Evolutionary conservation across 2,888 invertebrate species (phyloP), one percentile per base, ranked within the genome.

Genomic region (Piscicola geometra): DNA sequence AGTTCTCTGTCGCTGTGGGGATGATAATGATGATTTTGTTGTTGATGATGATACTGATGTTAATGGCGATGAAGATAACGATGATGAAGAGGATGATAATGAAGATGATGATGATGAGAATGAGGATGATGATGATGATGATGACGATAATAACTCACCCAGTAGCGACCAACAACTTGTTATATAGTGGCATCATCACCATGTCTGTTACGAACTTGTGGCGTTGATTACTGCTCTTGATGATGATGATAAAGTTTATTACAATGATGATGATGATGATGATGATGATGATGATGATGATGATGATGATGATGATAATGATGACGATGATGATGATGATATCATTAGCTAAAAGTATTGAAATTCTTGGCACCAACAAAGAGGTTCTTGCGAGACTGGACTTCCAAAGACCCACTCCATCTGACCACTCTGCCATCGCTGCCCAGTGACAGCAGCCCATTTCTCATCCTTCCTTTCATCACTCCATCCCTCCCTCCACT

Each of bases 201-300:
- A 85, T 85, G 78, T 86, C 85, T 80, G 85, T 86, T 47, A 86
- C 85, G 85, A 85, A 86, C 79, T 85, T 85, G 33, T 83, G 47
- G n/a, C 41, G 35, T 30, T 67, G 0, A 3, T 56, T 18, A 21
- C n/a, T 25, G 3, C 3, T 56, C 60, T 56, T 9, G 21, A 85
- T 86, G 32, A 85, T 83, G 69, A 86, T 82, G 71, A 85, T 81
- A 47, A 71, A 28, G 25, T 28, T 41, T 1, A 30, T 71, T n/a
- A 5, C 5, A 47, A 71, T 52, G 25, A 35, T 41, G 18, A 30
- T 71, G 28, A 5, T 25, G 5, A 41, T 47, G 28, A 52, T 21
- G 25, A 47, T 47, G 30, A 50, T 71, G 25, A 52, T 71, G 25
- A 71, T 1, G 50, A 64, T 28, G 32, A 56, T 1, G 28, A 56